These are phyloP conservation scores for Pachyramphus minor DNA, from an alignment of 2,113 vertebrate species.

Conservation along the genomic window DNA sequence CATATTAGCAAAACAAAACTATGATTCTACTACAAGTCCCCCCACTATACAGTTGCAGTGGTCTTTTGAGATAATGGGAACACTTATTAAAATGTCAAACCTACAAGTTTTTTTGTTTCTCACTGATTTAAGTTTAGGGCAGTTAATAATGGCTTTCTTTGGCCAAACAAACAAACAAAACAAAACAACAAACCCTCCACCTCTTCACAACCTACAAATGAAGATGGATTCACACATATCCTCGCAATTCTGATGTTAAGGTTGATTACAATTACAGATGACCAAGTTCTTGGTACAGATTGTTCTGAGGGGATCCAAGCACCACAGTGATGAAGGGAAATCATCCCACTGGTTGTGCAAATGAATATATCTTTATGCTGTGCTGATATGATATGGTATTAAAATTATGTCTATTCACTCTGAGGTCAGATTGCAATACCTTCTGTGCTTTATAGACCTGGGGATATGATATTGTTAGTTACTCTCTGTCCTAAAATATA, in stretches of 20 bases:
- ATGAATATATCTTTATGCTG: background rate
- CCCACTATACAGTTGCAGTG: background rate
- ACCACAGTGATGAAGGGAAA: background rate
- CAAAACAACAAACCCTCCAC: too few relatives aligned
- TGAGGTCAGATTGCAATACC: background rate
- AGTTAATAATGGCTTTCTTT: background rate
- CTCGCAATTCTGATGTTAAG: background rate
- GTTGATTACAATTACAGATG: background rate
- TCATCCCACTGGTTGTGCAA: background rate
- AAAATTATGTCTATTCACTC: background rate
- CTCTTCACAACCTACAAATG: background rate
- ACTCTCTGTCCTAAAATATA: background rate
- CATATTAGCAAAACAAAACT: background rate
- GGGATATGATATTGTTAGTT: background rate
- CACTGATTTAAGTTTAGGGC: background rate
- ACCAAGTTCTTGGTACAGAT: background rate
- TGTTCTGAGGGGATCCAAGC: background rate
- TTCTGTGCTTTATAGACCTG: background rate
- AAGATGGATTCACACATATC: background rate
- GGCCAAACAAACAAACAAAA: accelerated
- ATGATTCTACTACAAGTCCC: background rate
- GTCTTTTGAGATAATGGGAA: background rate
- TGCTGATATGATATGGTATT: accelerated
- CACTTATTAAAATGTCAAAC: background rate
- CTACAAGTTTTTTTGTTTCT: background rate